Percentiles rank a stretch among this genome's conserved stretches.
Conservation (phyloP, 1,140 invertebrate species). For the Anadara kagoshimensis region DNA sequence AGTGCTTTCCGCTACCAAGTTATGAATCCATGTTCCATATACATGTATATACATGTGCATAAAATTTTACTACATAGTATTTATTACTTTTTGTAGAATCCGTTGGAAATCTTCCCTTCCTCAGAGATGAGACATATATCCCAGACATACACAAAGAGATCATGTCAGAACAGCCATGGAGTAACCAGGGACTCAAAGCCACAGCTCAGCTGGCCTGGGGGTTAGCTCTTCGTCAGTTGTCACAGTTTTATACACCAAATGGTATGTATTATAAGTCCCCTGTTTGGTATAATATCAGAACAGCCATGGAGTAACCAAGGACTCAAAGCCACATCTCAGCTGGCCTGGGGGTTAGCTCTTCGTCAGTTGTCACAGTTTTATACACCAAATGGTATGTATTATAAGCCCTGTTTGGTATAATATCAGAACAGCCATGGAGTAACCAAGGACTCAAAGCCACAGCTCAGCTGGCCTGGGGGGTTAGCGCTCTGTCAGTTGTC, state of each 20-base stretch:
- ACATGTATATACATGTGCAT: no score
- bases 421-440: constrained; percentile 78
- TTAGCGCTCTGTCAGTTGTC: constrained; percentile 86
- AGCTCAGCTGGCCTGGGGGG: constrained; percentile 85
- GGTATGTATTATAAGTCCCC: constrained; percentile 36
- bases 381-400: constrained; percentile 54
- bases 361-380: constrained; percentile 80
- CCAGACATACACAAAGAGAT: constrained; percentile 77
- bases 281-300: constrained; percentile 72
- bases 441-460: constrained; percentile 82
- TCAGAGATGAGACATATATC: constrained; percentile 82
- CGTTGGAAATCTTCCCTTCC: constrained; percentile 83
- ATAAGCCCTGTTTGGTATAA: constrained; percentile 55
- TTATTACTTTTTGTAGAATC: constrained; percentile 76
- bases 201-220: constrained; percentile 87
- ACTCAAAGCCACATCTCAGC: constrained; percentile 83
- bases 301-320: constrained; percentile 80
- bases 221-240: constrained; percentile 86
- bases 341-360: constrained; percentile 87
- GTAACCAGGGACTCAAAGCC: constrained; percentile 81
- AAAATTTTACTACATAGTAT: no score
- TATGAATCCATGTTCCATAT: no score
- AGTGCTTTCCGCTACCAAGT: no score
- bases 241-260: constrained; percentile 65
- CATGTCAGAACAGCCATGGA: constrained; percentile 77